Conservation (phyloP, 2,888 invertebrate species). For the Leucania comma region DNA sequence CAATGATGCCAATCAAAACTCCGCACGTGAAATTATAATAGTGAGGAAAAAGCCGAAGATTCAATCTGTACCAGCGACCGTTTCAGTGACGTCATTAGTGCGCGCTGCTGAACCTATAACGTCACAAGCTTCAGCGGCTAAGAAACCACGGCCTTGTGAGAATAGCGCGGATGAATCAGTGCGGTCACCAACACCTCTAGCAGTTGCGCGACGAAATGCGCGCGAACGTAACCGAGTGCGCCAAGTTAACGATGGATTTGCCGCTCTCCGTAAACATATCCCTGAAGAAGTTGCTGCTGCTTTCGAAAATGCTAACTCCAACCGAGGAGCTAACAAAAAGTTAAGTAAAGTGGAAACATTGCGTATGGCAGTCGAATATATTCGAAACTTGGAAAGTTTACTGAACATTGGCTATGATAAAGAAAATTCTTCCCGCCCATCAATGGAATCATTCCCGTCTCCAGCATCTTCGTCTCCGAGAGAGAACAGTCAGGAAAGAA, state of each 20-base stretch:
- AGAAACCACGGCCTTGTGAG: constrained; percentile 82
- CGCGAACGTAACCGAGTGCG: constrained; percentile 98
- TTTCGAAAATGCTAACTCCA: constrained; percentile 92
- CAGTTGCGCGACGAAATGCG: constrained; percentile 97
- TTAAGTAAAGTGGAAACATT: constrained; percentile 97
- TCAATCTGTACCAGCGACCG: constrained; percentile 80
- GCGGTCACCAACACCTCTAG: constrained; percentile 93
- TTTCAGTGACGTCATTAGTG: constrained; percentile 87
- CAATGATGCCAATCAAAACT: constrained; percentile 80
- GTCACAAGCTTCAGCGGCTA: constrained; percentile 77
- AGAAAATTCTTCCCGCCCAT: constrained; percentile 82
- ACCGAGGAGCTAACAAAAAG: constrained; percentile 93
- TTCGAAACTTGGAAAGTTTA: constrained; percentile 94
- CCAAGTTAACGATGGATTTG: constrained; percentile 97
- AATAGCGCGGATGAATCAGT: constrained; percentile 86
- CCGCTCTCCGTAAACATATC: constrained; percentile 96
- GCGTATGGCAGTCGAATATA: constrained; percentile 97
- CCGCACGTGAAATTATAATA: constrained; percentile 89
- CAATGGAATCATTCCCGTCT: constrained; percentile 88
- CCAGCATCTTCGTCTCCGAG: constrained; percentile 88
- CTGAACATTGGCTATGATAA: constrained; percentile 93
- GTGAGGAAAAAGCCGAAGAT: constrained; percentile 89
- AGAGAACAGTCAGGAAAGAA: constrained; percentile 89
- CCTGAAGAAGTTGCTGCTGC: constrained; percentile 95
- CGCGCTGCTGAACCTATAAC: constrained; percentile 79